Conservation (phyloP, 1,140 invertebrate genomes). For the Trichomalopsis sarcophagae region DNA sequence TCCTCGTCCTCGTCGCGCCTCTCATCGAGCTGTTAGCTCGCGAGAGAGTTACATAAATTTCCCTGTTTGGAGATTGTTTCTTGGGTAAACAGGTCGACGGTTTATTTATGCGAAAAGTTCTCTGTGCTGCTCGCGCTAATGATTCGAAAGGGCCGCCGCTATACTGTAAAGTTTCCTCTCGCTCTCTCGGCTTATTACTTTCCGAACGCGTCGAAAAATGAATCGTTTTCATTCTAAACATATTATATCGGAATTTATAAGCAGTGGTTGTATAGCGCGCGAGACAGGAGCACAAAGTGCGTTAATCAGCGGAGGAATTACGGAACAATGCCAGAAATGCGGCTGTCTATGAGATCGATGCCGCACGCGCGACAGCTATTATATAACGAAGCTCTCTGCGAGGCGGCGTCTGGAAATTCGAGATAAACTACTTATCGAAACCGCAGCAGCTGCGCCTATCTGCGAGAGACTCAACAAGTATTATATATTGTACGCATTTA, state of each 20-base stretch:
- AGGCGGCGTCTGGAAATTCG: slow-evolving; percentile 2
- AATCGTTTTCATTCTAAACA: neutral
- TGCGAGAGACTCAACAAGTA: slow-evolving; percentile 20
- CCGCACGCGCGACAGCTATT: neutral
- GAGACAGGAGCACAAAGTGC: neutral
- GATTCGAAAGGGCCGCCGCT: neutral
- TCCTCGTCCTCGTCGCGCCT: neutral
- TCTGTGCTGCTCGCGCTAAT: neutral
- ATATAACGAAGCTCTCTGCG: neutral
- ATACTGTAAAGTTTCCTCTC: too few species aligned
- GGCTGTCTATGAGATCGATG: neutral
- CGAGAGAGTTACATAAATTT: neutral
- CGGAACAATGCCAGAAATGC: neutral
- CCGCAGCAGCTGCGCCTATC: neutral
- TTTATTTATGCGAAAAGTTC: neutral
- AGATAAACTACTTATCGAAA: slow-evolving; percentile 32
- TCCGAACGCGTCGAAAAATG: too few species aligned
- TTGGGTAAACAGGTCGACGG: neutral
- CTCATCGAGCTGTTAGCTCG: too few species aligned
- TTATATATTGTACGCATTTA: neutral
- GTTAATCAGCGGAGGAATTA: neutral
- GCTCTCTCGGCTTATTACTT: too few species aligned
- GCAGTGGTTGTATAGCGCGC: neutral
- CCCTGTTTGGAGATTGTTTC: neutral
- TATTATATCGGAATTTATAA: neutral